phyloP scores from a whole-genome alignment of 2,113 vertebrate species.

The Crotophaga sulcirostris region DNA sequence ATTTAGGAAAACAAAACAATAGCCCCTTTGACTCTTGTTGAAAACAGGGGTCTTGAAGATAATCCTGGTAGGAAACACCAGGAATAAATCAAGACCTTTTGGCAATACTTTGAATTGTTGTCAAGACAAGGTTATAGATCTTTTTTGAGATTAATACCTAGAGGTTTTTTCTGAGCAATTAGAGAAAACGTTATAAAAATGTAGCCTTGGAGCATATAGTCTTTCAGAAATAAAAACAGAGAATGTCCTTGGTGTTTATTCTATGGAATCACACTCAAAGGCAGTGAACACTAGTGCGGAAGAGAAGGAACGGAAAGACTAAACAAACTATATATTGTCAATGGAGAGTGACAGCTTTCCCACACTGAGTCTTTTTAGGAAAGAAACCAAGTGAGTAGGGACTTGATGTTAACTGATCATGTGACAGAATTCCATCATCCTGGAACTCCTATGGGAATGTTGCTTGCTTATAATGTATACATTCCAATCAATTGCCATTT shows the following conservation, averaged over 20 bases:
- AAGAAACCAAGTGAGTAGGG: neutral
- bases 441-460: neutral
- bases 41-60: neutral
- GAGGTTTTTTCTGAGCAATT: neutral
- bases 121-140: neutral
- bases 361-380: neutral
- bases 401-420: neutral
- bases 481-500: neutral
- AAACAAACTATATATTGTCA: neutral
- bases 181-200: neutral
- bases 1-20: constrained; percentile 23
- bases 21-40: neutral
- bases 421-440: neutral
- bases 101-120: neutral
- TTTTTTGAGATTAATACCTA: neutral
- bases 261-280: neutral
- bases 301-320: neutral
- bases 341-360: neutral
- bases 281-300: neutral
- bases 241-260: neutral
- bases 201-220: neutral
- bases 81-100: neutral
- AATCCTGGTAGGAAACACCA: neutral
- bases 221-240: neutral
- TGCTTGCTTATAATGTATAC: neutral